Conservation (phyloP, 2,888 invertebrate genomes). For the Cataglyphis altisquamis region DNA sequence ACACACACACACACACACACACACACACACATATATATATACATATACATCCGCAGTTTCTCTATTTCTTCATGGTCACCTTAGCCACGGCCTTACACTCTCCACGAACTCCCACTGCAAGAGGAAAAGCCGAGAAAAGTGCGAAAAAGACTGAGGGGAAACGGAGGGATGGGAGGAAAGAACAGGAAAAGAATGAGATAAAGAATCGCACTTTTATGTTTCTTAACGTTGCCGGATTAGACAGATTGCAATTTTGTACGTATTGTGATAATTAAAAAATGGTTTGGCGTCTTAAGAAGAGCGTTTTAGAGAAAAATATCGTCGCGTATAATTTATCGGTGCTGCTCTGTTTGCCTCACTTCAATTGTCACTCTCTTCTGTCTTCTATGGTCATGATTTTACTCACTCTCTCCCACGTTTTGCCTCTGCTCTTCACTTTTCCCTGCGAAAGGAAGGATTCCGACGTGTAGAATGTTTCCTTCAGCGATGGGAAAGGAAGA, state of each 20-base stretch:
- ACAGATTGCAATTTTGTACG: slow-evolving; percentile 30
- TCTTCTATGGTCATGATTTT: slow-evolving; percentile 21
- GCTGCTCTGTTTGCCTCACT: neutral
- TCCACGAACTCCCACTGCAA: slow-evolving; percentile 66
- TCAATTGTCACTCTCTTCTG: neutral
- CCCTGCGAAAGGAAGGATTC: slow-evolving; percentile 18
- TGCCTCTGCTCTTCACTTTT: slow-evolving; percentile 26
- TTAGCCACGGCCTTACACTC: slow-evolving; percentile 77
- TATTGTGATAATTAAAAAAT: slow-evolving; percentile 45
- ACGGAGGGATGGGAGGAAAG: slow-evolving; percentile 49
- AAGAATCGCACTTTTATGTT: slow-evolving; percentile 35
- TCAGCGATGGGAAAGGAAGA: slow-evolving; percentile 29
- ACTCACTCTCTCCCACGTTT: slow-evolving; percentile 27
- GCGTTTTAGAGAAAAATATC: slow-evolving; percentile 18
- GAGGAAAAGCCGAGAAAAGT: slow-evolving; percentile 67
- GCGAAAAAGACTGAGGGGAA: slow-evolving; percentile 60
- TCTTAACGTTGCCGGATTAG: slow-evolving; percentile 52
- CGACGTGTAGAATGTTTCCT: slow-evolving; percentile 28
- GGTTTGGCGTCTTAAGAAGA: slow-evolving; percentile 7
- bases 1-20: neutral
- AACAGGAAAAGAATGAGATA: slow-evolving; percentile 32
- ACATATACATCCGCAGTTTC: slow-evolving; percentile 50
- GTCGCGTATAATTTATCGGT: slow-evolving; percentile 25
- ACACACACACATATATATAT: neutral
- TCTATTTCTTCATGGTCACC: slow-evolving; percentile 72